Evolutionary conservation across 2,888 invertebrate species (phyloP), one percentile per base, ranked within the genome.

Genomic region (Ditula angustiorana): DNA sequence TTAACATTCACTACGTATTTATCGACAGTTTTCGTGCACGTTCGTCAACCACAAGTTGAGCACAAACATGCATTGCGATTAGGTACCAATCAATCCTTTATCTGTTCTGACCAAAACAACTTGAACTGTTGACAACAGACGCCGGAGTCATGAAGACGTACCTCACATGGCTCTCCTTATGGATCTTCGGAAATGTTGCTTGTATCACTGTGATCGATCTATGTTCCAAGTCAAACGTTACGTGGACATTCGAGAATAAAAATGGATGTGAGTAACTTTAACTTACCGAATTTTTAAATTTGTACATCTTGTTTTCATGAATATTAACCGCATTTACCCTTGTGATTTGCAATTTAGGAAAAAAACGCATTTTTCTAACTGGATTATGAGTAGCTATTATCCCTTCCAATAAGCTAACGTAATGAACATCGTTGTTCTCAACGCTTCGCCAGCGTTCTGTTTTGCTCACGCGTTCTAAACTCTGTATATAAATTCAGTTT

Each of bases 261-360:
- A 49, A 91, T 77, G 84, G 82, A 76, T 82, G 93, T 93, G 77
- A 92, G 93, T 90, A 66, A 11, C 2, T 46, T 37, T 37, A 16
- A 7, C 16, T n/a, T n/a, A n/a, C n/a, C n/a, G n/a, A n/a, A n/a
- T n/a, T n/a, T n/a, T n/a, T n/a, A n/a, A n/a, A n/a, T n/a, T n/a
- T n/a, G n/a, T n/a, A n/a, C n/a, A n/a, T n/a, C n/a, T n/a, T n/a
- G n/a, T n/a, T n/a, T n/a, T n/a, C n/a, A n/a, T n/a, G n/a, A n/a
- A n/a, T n/a, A n/a, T n/a, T n/a, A n/a, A n/a, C n/a, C n/a, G n/a
- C n/a, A n/a, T n/a, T n/a, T n/a, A n/a, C n/a, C n/a, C n/a, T n/a
- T n/a, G n/a, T n/a, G n/a, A n/a, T n/a, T n/a, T n/a, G n/a, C n/a
- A n/a, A n/a, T n/a, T n/a, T n/a, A n/a, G n/a, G n/a, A n/a, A n/a